Percentiles rank a stretch among this genome's conserved stretches.
Conservation (phyloP, 2,113 vertebrate species). For the Ammodytes dubius region DNA sequence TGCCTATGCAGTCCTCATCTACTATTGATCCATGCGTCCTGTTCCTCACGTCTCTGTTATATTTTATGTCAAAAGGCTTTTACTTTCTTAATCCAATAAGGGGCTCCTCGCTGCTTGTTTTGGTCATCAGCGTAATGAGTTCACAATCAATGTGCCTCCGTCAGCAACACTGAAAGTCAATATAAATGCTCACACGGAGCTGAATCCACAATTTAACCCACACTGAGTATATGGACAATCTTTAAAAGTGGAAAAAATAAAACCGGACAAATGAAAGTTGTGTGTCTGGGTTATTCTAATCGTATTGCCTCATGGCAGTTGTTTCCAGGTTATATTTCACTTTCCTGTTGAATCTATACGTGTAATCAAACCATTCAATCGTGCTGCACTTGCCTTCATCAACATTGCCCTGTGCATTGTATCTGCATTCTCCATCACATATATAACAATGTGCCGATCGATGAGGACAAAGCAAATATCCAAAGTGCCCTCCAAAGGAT, state of each 20-base stretch:
- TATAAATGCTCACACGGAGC: conserved; percentile 21
- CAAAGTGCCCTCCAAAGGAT: conserved; percentile 27
- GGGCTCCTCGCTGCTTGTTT: conserved; percentile 5
- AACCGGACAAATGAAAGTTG: background rate
- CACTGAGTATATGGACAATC: background rate
- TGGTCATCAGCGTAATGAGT: conserved; percentile 36
- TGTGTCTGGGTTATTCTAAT: background rate
- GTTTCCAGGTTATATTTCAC: conserved; percentile 2
- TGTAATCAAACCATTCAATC: background rate
- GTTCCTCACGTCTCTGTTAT: conserved; percentile 2
- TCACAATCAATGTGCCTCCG: conserved; percentile 32
- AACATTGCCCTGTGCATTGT: background rate
- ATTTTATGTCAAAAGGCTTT: conserved; percentile 25
- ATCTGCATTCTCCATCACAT: conserved; percentile 17
- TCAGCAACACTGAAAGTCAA: conserved; percentile 26
- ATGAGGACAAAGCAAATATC: conserved; percentile 25
- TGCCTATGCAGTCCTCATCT: conserved; percentile 86
- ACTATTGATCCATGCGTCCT: conserved; percentile 40
- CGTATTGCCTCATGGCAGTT: background rate
- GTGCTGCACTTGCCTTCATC: conserved; percentile 35
- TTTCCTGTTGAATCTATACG: background rate
- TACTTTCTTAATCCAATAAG: conserved; percentile 17
- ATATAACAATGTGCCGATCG: conserved; percentile 48
- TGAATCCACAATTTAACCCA: conserved; percentile 33
- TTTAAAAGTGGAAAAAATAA: background rate